A percentile compares a stretch with the other conserved stretches of the same genome.
These are phyloP conservation scores for Tympanuchus pallidicinctus DNA, from an alignment of 2,113 vertebrate species.

Conservation along the genomic window DNA sequence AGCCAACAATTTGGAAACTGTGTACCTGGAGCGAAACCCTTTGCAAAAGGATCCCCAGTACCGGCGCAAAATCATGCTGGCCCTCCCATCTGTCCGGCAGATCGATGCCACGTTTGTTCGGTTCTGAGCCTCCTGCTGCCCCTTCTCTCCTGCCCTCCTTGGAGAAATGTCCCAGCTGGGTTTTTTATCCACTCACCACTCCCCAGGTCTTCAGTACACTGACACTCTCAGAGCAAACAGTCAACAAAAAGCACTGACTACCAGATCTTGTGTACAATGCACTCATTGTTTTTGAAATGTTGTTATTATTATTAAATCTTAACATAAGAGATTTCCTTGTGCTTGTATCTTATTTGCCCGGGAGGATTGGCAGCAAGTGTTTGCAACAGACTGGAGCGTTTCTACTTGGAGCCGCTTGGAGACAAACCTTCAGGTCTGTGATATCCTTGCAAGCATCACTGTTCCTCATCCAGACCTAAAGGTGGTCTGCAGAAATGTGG, in stretches of 20 bases:
- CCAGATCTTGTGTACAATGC: constrained; percentile 43
- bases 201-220: constrained; percentile 52
- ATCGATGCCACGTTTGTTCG: constrained; percentile 97
- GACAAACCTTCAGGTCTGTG: not conserved
- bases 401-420: not conserved
- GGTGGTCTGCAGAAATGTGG: not conserved
- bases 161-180: constrained; percentile 33
- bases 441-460: accelerated
- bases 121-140: constrained; percentile 83
- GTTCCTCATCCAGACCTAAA: accelerated
- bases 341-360: not conserved
- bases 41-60: constrained; percentile 98
- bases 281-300: constrained; percentile 63
- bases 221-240: constrained; percentile 46
- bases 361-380: not conserved
- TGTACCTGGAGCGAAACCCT: constrained; percentile 96
- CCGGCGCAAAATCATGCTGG: constrained; percentile 96
- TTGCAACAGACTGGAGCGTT: not conserved
- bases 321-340: constrained; percentile 19
- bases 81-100: constrained; percentile 93
- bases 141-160: not conserved
- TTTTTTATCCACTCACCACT: constrained; percentile 61
- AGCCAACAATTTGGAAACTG: constrained; percentile 90
- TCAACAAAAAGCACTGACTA: constrained; percentile 69
- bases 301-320: constrained; percentile 63